Conservation (phyloP, 2,113 vertebrate genomes). For the Cephalopterus ornatus region DNA sequence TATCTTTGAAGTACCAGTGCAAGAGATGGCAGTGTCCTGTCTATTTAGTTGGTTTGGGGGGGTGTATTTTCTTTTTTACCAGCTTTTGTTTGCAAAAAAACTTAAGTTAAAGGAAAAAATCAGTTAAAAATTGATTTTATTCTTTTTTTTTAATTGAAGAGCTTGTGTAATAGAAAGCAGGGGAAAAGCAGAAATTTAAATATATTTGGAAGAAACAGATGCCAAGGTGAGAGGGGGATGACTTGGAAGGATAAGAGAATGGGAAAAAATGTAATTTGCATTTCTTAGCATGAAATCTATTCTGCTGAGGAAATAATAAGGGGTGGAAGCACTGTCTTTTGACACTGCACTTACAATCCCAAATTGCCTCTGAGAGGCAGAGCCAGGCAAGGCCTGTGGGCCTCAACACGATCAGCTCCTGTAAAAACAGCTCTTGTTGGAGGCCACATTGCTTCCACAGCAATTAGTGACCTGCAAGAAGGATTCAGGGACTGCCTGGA, state of each 20-base stretch:
- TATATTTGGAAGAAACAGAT: not conserved
- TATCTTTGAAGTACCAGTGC: not conserved
- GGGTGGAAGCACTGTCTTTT: not conserved
- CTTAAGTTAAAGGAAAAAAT: not conserved
- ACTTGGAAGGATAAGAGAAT: not conserved
- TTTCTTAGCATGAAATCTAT: not conserved
- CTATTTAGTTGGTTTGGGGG: not conserved
- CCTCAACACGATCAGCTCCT: not conserved
- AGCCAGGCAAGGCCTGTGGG: not conserved
- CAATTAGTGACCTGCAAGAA: not conserved
- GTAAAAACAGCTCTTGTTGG: not conserved
- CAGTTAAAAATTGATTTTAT: accelerated
- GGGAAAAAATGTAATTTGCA: not conserved
- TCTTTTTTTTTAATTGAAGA: not conserved
- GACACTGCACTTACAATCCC: not conserved
- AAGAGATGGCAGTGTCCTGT: not conserved
- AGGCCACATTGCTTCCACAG: not conserved
- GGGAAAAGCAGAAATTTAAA: not conserved
- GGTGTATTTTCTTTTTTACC: not conserved
- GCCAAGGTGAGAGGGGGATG: not conserved
- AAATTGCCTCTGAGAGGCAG: not conserved
- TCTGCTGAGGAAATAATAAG: not conserved
- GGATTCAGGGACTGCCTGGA: not conserved
- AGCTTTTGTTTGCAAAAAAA: not conserved
- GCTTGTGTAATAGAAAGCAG: not conserved